Conservation (phyloP, 1,140 invertebrate genomes). For the Lethrus apterus region DNA sequence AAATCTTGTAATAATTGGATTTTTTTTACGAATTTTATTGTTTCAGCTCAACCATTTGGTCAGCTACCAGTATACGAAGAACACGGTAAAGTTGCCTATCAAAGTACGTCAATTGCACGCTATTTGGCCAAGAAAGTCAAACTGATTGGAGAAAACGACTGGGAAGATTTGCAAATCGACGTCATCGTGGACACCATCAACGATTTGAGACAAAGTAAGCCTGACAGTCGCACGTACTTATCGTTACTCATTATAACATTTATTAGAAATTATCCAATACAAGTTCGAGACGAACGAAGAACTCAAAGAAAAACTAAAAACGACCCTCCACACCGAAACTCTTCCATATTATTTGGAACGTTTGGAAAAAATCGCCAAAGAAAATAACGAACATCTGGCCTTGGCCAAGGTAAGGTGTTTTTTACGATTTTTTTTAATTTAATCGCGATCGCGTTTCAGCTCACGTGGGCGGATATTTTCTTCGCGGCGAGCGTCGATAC, state of each 20-base stretch:
- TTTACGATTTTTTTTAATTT: neutral
- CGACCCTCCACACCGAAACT: slow-evolving; percentile 43
- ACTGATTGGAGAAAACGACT: slow-evolving; percentile 55
- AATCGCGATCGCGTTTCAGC: slow-evolving; percentile 38
- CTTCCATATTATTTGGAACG: slow-evolving; percentile 53
- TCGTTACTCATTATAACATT: too few species aligned
- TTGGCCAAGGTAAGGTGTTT: slow-evolving; percentile 40
- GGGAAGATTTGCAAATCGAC: slow-evolving; percentile 58
- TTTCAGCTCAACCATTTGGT: slow-evolving; percentile 60
- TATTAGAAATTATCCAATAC: too few species aligned
- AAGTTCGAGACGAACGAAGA: neutral
- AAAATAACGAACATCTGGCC: slow-evolving; percentile 50
- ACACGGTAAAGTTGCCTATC: slow-evolving; percentile 58
- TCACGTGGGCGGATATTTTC: slow-evolving; percentile 59
- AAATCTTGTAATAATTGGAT: too few species aligned
- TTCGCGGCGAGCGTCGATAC: slow-evolving; percentile 56
- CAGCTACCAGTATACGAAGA: slow-evolving; percentile 65
- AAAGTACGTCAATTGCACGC: slow-evolving; percentile 61
- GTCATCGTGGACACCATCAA: slow-evolving; percentile 53
- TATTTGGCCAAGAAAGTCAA: slow-evolving; percentile 60
- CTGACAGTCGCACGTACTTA: too few species aligned
- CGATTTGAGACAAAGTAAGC: slow-evolving; percentile 38
- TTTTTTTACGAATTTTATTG: neutral
- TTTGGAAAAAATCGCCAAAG: slow-evolving; percentile 48
- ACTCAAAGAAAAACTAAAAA: slow-evolving; percentile 40